Conservation (phyloP, 2,888 invertebrate species). For the Tyria jacobaeae region DNA sequence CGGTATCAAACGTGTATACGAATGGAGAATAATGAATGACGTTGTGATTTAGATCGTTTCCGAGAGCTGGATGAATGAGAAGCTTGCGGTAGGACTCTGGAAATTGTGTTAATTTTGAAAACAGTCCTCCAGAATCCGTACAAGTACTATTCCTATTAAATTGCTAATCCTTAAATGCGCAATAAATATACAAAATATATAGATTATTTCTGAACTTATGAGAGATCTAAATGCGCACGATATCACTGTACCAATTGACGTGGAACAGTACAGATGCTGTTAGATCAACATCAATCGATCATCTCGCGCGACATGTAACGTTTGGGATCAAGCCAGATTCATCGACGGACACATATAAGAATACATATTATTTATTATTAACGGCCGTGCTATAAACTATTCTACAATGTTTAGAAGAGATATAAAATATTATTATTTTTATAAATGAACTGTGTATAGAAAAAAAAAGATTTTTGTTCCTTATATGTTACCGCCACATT, state of each 20-base stretch:
- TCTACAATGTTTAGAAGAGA: slow-evolving; percentile 1
- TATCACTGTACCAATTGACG: slow-evolving; percentile 9
- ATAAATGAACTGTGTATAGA: background rate
- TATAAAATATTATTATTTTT: background rate
- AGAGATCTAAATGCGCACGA: background rate
- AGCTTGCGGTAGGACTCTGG: background rate
- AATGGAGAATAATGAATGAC: slow-evolving; percentile 37
- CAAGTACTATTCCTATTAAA: background rate
- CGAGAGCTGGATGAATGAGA: slow-evolving; percentile 17
- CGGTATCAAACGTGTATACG: slow-evolving; percentile 33
- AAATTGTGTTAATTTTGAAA: slow-evolving; percentile 10
- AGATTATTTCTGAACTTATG: background rate
- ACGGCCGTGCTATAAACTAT: slow-evolving; percentile 10
- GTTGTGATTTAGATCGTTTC: slow-evolving; percentile 14
- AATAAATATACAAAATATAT: too few species aligned
- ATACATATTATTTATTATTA: slow-evolving; percentile 37
- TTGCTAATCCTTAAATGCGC: too few species aligned
- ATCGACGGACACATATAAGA: slow-evolving; percentile 44
- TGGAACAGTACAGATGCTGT: slow-evolving; percentile 9
- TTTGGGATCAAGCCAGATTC: slow-evolving; percentile 40
- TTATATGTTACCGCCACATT: too few species aligned
- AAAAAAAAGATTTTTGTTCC: background rate
- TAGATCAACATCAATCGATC: slow-evolving; percentile 37
- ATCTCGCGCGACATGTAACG: slow-evolving; percentile 15
- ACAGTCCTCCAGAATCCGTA: background rate